Evolutionary conservation across 2,888 invertebrate genomes (phyloP), one percentile per base, ranked within the genome.

Genomic region (Catonia carolina): DNA sequence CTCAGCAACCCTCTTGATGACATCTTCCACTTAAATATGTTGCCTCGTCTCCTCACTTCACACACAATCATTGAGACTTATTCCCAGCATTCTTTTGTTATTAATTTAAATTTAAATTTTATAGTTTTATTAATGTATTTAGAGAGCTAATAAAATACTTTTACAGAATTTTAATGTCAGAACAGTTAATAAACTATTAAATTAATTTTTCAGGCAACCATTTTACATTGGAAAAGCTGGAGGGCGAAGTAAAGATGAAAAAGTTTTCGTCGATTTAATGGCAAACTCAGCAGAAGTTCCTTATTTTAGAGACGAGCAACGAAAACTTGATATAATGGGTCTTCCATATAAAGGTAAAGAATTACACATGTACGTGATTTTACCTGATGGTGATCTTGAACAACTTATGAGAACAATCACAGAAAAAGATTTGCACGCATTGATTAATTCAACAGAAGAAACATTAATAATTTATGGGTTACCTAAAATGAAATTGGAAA

Each of bases 401-500:
- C 71, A 71, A 23, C 12, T 59, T 6, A 27, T 55, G 2, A 73
- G 73, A 5, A 73, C 77, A 5, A 76, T 81, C 22, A 72, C 85
- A 2, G 69, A 84, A 0, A 74, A 81, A 31, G 54, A 64, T 23
- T 55, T 66, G 12, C 54, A 60, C 55, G 52, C 58, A 27, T 61
- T 66, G 37, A 63, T 69, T 8, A 61, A 66, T 8, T 89, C 59
- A 89, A 89, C 68, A 68, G 75, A 58, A 77, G 78, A 0, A 62
- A 63, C 0, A n/a, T 23, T 60, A 52, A 56, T 62, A 2, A 65
- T 66, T 39, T 64, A 63, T 42, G 55, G 62, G 4, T 53, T 84
- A 33, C 89, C 89, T 0, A 85, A 84, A 69, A 84, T 90, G 83
- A 80, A 83, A 63, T 71, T 90, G 1, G 77, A 80, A 60, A 80